phyloP scores from a whole-genome alignment of 2,113 vertebrate genomes.

The Chrysemys picta region DNA sequence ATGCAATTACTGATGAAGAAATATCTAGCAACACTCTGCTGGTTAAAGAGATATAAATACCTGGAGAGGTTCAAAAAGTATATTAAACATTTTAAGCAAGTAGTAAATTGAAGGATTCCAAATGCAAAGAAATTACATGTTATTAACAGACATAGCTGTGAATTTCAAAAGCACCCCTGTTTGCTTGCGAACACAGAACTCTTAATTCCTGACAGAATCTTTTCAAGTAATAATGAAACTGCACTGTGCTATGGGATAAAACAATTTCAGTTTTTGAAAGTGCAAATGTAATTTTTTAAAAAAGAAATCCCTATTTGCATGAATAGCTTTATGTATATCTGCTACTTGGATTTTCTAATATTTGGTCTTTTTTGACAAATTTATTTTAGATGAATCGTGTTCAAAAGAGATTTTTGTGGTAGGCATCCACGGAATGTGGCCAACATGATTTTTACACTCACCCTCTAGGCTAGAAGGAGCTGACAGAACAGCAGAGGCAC shows the following conservation, averaged over 20 bases:
- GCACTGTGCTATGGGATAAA: constrained; percentile 8
- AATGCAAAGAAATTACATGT: not conserved
- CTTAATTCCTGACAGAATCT: constrained; percentile 25
- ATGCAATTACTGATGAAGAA: not conserved
- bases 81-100: not conserved
- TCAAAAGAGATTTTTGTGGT: not conserved
- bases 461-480: not conserved
- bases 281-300: not conserved
- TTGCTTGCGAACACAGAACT: constrained; percentile 42
- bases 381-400: not conserved
- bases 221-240: constrained; percentile 20
- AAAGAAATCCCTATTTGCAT: not conserved
- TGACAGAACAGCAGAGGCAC: not conserved
- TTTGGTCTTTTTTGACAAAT: not conserved
- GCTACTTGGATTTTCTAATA: not conserved
- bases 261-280: not conserved
- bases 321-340: not conserved
- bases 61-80: not conserved
- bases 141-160: not conserved
- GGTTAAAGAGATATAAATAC: not conserved
- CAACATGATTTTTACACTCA: not conserved
- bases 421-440: not conserved
- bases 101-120: not conserved
- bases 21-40: not conserved
- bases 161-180: not conserved